Percentiles rank a stretch among this genome's conserved stretches.
Evolutionary conservation across 2,113 vertebrate genomes (phyloP).

Genomic region (Myotis yumanensis): DNA sequence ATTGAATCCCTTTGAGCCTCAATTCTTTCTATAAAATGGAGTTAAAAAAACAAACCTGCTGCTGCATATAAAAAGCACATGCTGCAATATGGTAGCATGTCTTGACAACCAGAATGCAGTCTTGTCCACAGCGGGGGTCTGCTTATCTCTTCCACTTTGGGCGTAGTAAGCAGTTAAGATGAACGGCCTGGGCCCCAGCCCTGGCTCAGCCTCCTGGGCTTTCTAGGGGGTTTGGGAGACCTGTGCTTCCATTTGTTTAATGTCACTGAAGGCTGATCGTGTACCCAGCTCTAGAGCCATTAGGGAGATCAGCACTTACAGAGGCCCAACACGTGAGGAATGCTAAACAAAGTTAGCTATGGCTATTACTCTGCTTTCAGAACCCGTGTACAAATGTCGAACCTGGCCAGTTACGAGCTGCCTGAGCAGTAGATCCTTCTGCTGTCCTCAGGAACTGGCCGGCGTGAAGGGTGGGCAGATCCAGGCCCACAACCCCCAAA

Average conservation of each 20-base stretch:
- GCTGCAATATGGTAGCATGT: neutral
- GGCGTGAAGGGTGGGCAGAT: neutral
- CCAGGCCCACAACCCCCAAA: neutral
- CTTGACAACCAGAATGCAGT: neutral
- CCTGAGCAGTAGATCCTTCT: neutral
- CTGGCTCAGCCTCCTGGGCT: neutral
- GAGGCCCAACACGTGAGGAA: neutral
- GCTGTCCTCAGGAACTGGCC: neutral
- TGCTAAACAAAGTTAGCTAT: neutral
- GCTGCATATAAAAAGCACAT: neutral
- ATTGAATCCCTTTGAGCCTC: neutral
- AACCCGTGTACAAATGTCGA: neutral
- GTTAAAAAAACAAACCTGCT: neutral
- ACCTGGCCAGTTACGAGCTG: neutral
- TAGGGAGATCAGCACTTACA: neutral
- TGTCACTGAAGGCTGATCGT: neutral
- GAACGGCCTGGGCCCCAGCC: too few relatives aligned
- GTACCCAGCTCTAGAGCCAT: neutral
- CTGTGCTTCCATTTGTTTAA: neutral
- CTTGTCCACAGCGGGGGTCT: fast-evolving
- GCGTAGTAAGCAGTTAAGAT: neutral
- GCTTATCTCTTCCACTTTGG: neutral
- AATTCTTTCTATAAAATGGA: neutral
- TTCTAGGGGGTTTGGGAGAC: neutral
- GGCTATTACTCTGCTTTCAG: neutral